These are phyloP conservation scores for Cataglyphis albicans DNA, from an alignment of 2,888 invertebrate genomes.

Conservation along the genomic window DNA sequence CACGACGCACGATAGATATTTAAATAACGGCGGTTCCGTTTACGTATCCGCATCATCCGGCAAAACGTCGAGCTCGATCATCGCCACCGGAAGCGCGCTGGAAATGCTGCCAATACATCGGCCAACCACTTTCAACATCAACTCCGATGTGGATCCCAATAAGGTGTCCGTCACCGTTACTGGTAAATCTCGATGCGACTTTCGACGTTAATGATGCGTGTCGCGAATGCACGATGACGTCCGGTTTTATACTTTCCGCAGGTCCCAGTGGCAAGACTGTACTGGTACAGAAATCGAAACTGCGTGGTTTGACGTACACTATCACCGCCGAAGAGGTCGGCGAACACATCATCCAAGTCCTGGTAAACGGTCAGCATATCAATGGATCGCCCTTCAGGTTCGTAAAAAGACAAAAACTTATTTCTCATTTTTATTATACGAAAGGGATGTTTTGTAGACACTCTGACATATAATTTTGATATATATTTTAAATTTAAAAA, in stretches of 20 bases:
- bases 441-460: neutral
- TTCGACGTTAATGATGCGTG: slow-evolving; percentile 20
- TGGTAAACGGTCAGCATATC: slow-evolving; percentile 94
- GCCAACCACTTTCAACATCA: slow-evolving; percentile 88
- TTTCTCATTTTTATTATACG: neutral
- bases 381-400: slow-evolving; percentile 95
- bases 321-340: slow-evolving; percentile 95
- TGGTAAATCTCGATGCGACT: slow-evolving; percentile 81
- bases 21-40: slow-evolving; percentile 66
- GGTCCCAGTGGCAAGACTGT: slow-evolving; percentile 85
- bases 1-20: slow-evolving; percentile 78
- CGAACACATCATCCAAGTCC: slow-evolving; percentile 93
- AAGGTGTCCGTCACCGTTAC: slow-evolving; percentile 87
- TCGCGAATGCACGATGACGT: slow-evolving; percentile 23
- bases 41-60: slow-evolving; percentile 56
- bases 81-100: slow-evolving; percentile 88
- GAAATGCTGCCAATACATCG: slow-evolving; percentile 88
- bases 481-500: neutral
- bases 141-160: slow-evolving; percentile 83
- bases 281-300: slow-evolving; percentile 83
- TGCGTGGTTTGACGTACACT: slow-evolving; percentile 82
- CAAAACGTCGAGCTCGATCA: slow-evolving; percentile 59
- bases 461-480: neutral
- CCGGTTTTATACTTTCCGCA: slow-evolving; percentile 67
- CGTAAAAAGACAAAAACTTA: neutral